phyloP scores from a whole-genome alignment of 2,888 invertebrate genomes.

The Campaea margaritaria region DNA sequence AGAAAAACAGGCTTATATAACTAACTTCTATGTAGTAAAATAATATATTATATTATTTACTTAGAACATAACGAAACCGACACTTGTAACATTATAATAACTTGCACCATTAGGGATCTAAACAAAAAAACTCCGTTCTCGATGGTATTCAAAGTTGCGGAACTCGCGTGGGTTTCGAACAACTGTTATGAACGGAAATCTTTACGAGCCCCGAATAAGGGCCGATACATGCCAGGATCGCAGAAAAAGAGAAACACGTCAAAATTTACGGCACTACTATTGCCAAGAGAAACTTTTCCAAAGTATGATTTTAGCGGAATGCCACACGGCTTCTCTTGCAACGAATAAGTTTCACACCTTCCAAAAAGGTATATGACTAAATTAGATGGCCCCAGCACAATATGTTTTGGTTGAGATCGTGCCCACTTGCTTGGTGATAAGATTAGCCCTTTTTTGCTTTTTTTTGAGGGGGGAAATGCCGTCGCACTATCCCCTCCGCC shows the following conservation, averaged over 20 bases:
- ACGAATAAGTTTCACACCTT: no score
- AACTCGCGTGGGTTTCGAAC: slow-evolving; percentile 63
- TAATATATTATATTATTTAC: not conserved
- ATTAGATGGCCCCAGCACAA: no score
- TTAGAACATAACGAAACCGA: slow-evolving; percentile 2
- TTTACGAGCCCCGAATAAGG: slow-evolving; percentile 24
- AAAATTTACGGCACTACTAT: not conserved
- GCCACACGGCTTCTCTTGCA: no score
- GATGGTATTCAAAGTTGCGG: slow-evolving; percentile 59
- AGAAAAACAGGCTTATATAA: no score
- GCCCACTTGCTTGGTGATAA: no score
- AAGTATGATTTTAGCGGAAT: no score
- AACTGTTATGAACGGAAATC: slow-evolving; percentile 67
- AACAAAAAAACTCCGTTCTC: slow-evolving; percentile 54
- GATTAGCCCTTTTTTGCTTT: no score
- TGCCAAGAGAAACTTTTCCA: not conserved
- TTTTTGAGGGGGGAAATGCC: no score
- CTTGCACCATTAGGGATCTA: slow-evolving; percentile 44
- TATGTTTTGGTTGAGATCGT: no score
- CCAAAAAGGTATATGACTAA: no score
- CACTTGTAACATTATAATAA: slow-evolving; percentile 35
- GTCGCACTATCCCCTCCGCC: no score
- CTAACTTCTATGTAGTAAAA: not conserved
- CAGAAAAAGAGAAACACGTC: not conserved
- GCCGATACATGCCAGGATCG: slow-evolving; percentile 12